phyloP scores from a whole-genome alignment of 2,888 invertebrate species.

The Agrenia bidenticulata region DNA sequence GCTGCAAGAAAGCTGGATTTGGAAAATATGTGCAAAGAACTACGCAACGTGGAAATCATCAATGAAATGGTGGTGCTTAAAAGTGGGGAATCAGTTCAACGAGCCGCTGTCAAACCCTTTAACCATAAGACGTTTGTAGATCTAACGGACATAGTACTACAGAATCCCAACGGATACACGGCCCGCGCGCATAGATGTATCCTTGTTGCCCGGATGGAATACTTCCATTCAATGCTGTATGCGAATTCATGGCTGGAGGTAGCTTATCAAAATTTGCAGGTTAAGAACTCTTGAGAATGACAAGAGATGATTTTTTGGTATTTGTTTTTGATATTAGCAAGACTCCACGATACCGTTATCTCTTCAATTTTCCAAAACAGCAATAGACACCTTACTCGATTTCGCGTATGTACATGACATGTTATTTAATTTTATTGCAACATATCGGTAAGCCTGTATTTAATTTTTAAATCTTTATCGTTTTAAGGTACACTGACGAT shows the following conservation, averaged over 20 bases:
- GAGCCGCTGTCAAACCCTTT: background rate
- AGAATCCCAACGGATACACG: background rate
- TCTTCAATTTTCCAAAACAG: background rate
- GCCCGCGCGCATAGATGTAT: constrained; percentile 77
- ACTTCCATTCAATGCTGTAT: constrained; percentile 77
- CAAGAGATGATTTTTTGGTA: background rate
- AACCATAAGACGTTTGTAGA: background rate
- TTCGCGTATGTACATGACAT: constrained; percentile 4
- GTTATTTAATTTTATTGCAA: background rate
- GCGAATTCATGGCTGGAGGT: constrained; percentile 76
- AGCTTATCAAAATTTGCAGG: constrained; percentile 48
- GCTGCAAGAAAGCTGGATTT: constrained; percentile 20
- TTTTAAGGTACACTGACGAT: constrained; percentile 63
- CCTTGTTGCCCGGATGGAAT: constrained; percentile 77
- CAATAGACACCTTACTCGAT: background rate
- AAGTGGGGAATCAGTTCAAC: background rate
- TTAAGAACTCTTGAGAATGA: background rate
- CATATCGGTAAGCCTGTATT: background rate
- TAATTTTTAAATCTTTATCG: background rate
- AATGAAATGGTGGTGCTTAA: background rate
- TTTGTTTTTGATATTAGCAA: constrained; percentile 11
- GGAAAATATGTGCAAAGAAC: constrained; percentile 5
- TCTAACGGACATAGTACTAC: constrained; percentile 14
- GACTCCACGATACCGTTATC: constrained; percentile 9
- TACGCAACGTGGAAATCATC: constrained; percentile 7